Conservation (phyloP, 2,797 vertebrate species). For the Urophycis tenuis region DNA sequence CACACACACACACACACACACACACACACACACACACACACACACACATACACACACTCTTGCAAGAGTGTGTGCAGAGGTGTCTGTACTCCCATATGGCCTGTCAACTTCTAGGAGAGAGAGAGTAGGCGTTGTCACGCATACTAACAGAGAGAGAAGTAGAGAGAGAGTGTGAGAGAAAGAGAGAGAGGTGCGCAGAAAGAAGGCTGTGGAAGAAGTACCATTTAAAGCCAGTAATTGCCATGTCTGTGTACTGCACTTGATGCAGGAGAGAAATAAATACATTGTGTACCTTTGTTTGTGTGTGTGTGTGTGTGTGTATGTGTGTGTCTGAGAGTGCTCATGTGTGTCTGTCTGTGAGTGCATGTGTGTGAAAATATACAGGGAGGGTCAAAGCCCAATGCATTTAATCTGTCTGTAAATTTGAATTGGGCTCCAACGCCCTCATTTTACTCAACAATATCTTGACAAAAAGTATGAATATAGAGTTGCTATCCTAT, state of each 20-base stretch:
- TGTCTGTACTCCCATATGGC: constrained; percentile 49
- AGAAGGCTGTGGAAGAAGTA: not conserved
- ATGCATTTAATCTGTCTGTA: not conserved
- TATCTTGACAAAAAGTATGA: too few relatives aligned
- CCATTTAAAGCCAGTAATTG: not conserved
- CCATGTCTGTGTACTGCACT: not conserved
- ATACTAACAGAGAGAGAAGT: constrained; percentile 29
- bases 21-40: not conserved
- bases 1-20: not conserved
- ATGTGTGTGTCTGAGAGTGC: constrained; percentile 14
- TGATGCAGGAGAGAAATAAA: not conserved
- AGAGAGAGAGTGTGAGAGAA: constrained; percentile 12
- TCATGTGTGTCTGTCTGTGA: not conserved
- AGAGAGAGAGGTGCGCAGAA: not conserved
- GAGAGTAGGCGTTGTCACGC: constrained; percentile 39
- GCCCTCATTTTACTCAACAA: too few relatives aligned
- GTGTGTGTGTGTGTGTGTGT: constrained; percentile 13
- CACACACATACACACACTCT: not conserved
- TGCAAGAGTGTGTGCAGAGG: constrained; percentile 31
- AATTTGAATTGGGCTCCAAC: too few relatives aligned
- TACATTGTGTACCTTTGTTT: constrained; percentile 6
- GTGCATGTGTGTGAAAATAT: constrained; percentile 8
- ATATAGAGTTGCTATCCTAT: too few relatives aligned
- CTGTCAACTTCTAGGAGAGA: constrained; percentile 44
- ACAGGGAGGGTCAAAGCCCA: not conserved